A percentile compares a stretch with the other conserved stretches of the same genome.
These are phyloP conservation scores for Steinernema scapterisci DNA, from an alignment of 2,888 invertebrate genomes.

Conservation along the genomic window DNA sequence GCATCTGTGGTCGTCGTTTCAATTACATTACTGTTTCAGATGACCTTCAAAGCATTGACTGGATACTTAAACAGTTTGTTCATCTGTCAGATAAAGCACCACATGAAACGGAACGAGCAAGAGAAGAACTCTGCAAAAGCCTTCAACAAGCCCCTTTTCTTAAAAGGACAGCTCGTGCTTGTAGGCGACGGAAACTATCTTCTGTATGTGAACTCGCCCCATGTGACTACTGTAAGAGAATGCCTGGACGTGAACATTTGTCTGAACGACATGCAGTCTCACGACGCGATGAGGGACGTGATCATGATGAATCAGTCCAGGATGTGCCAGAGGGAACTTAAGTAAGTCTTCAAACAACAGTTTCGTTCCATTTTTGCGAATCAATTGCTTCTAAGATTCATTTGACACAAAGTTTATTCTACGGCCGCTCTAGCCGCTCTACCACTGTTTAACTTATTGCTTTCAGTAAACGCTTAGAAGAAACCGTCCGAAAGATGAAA, in stretches of 20 bases:
- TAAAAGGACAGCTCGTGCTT: constrained; percentile 59
- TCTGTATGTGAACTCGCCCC: constrained; percentile 62
- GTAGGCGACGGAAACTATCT: constrained; percentile 57
- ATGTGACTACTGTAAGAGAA: constrained; percentile 60
- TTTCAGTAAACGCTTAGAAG: constrained; percentile 62
- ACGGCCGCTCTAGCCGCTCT: too few species aligned
- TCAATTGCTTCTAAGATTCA: too few species aligned
- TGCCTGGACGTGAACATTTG: constrained; percentile 59
- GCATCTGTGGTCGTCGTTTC: too few species aligned
- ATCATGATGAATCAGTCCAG: constrained; percentile 64
- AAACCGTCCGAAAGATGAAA: constrained; percentile 55
- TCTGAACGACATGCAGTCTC: constrained; percentile 64
- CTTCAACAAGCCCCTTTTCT: neutral
- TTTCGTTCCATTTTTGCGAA: too few species aligned
- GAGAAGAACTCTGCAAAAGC: constrained; percentile 1
- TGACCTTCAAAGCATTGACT: constrained; percentile 61
- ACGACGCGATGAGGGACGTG: constrained; percentile 64
- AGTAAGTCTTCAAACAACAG: constrained; percentile 44
- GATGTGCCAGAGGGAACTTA: constrained; percentile 63
- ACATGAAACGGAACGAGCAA: constrained; percentile 50
- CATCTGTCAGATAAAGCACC: constrained; percentile 60
- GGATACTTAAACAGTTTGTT: constrained; percentile 61
- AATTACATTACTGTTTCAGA: too few species aligned
- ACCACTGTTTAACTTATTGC: too few species aligned
- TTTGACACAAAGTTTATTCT: too few species aligned